Evolutionary conservation across 2,888 invertebrate species (phyloP).

Genomic region (Homarus gammarus): DNA sequence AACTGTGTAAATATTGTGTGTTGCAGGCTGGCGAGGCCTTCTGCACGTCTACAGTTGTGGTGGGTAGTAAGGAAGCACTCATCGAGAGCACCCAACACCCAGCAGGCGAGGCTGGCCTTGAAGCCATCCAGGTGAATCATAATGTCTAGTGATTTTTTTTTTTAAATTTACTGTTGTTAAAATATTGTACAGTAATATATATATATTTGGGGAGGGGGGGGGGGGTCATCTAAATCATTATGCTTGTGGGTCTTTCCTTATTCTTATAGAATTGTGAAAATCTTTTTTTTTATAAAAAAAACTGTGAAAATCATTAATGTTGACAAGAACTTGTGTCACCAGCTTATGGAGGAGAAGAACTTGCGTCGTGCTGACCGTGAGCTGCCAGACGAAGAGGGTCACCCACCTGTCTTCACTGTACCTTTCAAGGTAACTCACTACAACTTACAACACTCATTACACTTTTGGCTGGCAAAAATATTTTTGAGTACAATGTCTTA

Average conservation of each 20-base stretch:
- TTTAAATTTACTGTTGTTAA: no score
- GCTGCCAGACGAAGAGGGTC: conserved; percentile 88
- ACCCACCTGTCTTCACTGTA: conserved; percentile 92
- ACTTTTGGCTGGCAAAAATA: no score
- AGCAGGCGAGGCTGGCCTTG: conserved; percentile 94
- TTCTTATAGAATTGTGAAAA: no score
- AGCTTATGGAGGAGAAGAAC: conserved; percentile 82
- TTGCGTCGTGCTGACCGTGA: conserved; percentile 79
- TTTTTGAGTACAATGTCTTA: no score
- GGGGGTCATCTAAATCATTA: no score
- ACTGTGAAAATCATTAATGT: no score
- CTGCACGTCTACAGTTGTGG: conserved; percentile 91
- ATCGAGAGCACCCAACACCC: conserved; percentile 95
- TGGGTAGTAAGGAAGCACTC: conserved; percentile 83
- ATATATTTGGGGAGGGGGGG: no score
- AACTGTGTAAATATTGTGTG: no score
- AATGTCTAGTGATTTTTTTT: not conserved
- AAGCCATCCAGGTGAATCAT: conserved; percentile 88
- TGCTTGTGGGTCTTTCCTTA: no score
- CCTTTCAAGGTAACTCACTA: conserved; percentile 79
- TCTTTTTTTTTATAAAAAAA: no score
- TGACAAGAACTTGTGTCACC: not conserved
- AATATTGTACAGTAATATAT: no score
- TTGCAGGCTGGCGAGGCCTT: conserved; percentile 89
- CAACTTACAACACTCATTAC: no score